These are phyloP conservation scores for Murina feae DNA, from an alignment of 2,113 vertebrate genomes.

Conservation along the genomic window DNA sequence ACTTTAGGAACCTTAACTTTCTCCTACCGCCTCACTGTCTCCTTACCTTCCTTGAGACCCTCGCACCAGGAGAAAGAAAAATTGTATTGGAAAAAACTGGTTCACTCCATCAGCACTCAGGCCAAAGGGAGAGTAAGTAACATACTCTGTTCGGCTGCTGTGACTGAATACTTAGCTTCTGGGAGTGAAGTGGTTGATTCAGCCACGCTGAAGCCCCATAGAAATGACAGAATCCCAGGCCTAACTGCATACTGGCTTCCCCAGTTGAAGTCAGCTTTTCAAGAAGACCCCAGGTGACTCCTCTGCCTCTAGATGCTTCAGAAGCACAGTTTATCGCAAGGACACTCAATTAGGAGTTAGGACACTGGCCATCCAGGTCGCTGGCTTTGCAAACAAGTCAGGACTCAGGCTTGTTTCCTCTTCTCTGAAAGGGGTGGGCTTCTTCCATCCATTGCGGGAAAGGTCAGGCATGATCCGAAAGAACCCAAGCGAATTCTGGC, in stretches of 20 bases:
- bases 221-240: neutral
- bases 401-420: neutral
- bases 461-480: neutral
- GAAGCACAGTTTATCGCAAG: neutral
- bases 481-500: neutral
- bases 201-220: neutral
- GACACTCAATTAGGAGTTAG: neutral
- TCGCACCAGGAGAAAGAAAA: constrained; percentile 14
- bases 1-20: neutral
- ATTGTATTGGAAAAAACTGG: constrained; percentile 13
- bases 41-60: neutral
- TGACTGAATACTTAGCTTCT: constrained; percentile 37
- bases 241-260: neutral
- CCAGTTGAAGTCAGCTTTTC: neutral
- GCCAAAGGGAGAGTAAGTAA: constrained; percentile 33
- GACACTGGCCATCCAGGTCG: neutral
- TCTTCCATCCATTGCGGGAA: neutral
- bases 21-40: neutral
- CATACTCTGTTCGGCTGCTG: neutral
- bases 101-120: neutral
- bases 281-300: too few relatives aligned
- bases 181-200: neutral
- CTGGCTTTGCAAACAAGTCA: neutral
- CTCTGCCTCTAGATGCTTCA: neutral
- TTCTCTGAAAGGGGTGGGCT: neutral